These are phyloP conservation scores for Autographa pulchrina DNA, from an alignment of 2,888 invertebrate species.

Conservation along the genomic window DNA sequence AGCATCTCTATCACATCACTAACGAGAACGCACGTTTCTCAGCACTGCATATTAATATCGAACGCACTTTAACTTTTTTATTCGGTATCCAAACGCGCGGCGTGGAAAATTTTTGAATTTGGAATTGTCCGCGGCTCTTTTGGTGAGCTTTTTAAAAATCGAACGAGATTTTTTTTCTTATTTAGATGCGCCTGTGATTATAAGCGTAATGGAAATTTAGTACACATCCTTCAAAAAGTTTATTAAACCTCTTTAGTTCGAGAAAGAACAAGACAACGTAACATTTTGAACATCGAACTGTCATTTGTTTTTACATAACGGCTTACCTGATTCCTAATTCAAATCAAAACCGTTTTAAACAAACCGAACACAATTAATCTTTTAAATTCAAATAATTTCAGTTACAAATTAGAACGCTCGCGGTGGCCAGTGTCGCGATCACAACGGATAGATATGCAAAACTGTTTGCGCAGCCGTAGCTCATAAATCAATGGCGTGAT, in stretches of 20 bases:
- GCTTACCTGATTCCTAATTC: neutral
- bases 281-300: neutral
- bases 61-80: slow-evolving; percentile 61
- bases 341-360: neutral
- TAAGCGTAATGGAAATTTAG: slow-evolving; percentile 52
- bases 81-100: slow-evolving; percentile 56
- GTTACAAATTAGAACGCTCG: slow-evolving; percentile 54
- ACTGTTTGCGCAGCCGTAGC: slow-evolving; percentile 53
- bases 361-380: slow-evolving; percentile 23
- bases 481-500: slow-evolving; percentile 60
- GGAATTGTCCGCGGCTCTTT: slow-evolving; percentile 64
- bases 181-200: slow-evolving; percentile 55
- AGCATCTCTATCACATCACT: slow-evolving; percentile 44
- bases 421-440: slow-evolving; percentile 44
- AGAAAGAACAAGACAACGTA: neutral
- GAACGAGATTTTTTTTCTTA: slow-evolving; percentile 42
- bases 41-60: slow-evolving; percentile 61
- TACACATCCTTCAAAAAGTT: slow-evolving; percentile 36
- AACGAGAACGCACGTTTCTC: slow-evolving; percentile 49
- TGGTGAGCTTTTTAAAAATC: slow-evolving; percentile 61
- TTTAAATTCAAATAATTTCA: slow-evolving; percentile 44
- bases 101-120: slow-evolving; percentile 68
- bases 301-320: neutral
- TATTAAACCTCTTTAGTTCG: slow-evolving; percentile 18
- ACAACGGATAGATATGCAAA: slow-evolving; percentile 64